phyloP scores from a whole-genome alignment of 2,113 vertebrate species.

The Thalassarche chlororhynchos region DNA sequence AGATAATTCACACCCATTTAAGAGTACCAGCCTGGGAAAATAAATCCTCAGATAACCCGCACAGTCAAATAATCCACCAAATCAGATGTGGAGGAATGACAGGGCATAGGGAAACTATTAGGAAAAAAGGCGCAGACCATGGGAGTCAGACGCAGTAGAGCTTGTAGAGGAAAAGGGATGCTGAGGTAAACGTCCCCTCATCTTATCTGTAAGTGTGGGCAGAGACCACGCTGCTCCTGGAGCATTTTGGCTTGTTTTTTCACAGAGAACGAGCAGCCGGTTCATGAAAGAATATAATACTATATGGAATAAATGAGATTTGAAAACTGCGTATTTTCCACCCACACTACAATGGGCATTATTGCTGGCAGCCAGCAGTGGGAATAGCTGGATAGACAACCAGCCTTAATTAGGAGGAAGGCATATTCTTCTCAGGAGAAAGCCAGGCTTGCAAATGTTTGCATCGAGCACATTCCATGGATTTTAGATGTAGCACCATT shows the following conservation, averaged over 20 bases:
- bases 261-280: constrained; percentile 29
- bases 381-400: constrained; percentile 51
- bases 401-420: constrained; percentile 51
- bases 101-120: neutral
- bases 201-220: neutral
- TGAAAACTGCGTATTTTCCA: constrained; percentile 54
- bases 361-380: constrained; percentile 40
- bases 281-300: constrained; percentile 46
- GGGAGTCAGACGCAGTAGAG: neutral
- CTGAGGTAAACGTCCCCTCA: constrained; percentile 35
- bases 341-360: constrained; percentile 62
- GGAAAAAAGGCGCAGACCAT: neutral
- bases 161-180: neutral
- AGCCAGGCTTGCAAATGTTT: constrained; percentile 9
- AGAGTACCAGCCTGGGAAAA: constrained; percentile 27
- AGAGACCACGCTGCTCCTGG: neutral
- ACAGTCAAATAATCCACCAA: constrained; percentile 32
- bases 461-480: neutral
- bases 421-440: constrained; percentile 48
- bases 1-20: constrained; percentile 61
- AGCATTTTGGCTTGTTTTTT: constrained; percentile 25
- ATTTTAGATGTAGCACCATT: neutral
- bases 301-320: constrained; percentile 62
- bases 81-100: constrained; percentile 17
- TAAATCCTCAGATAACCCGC: constrained; percentile 40